Conservation (phyloP, 1,140 invertebrate species). For the Drosophila rhopaloa region DNA sequence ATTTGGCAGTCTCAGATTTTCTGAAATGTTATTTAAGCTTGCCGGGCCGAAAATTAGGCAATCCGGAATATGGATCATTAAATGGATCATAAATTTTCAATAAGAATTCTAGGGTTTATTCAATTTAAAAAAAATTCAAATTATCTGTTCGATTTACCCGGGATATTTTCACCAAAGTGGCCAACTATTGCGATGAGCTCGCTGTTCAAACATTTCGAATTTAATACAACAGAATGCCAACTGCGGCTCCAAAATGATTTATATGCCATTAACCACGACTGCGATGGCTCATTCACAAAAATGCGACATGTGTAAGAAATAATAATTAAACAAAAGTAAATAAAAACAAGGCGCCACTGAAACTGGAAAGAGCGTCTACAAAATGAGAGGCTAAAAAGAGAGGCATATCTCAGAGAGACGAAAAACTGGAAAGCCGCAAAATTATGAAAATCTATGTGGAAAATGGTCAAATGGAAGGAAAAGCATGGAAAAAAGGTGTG, state of each 20-base stretch:
- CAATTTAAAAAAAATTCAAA: too few relatives aligned
- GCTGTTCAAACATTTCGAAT: slow-evolving; percentile 41
- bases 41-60: too few relatives aligned
- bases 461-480: slow-evolving; percentile 57
- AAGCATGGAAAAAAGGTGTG: slow-evolving; percentile 37
- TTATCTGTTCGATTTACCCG: not conserved
- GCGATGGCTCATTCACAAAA: slow-evolving; percentile 59
- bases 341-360: slow-evolving; percentile 73
- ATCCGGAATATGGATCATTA: too few relatives aligned
- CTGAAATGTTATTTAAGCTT: too few relatives aligned
- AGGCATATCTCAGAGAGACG: slow-evolving; percentile 25
- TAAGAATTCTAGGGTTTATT: too few relatives aligned
- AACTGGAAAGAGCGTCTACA: slow-evolving; percentile 32
- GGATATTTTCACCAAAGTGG: not conserved
- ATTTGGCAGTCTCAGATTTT: too few relatives aligned
- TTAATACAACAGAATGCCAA: slow-evolving; percentile 23
- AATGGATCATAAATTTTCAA: too few relatives aligned
- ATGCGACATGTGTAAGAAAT: slow-evolving; percentile 71
- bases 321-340: slow-evolving; percentile 75
- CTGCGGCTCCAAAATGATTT: slow-evolving; percentile 54
- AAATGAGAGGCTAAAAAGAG: not conserved
- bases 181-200: slow-evolving; percentile 51
- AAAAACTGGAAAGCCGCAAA: slow-evolving; percentile 58
- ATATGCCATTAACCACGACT: slow-evolving; percentile 39
- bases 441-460: slow-evolving; percentile 80